These are phyloP conservation scores for Cotesia typhae DNA, from an alignment of 1,140 invertebrate species.

Conservation along the genomic window DNA sequence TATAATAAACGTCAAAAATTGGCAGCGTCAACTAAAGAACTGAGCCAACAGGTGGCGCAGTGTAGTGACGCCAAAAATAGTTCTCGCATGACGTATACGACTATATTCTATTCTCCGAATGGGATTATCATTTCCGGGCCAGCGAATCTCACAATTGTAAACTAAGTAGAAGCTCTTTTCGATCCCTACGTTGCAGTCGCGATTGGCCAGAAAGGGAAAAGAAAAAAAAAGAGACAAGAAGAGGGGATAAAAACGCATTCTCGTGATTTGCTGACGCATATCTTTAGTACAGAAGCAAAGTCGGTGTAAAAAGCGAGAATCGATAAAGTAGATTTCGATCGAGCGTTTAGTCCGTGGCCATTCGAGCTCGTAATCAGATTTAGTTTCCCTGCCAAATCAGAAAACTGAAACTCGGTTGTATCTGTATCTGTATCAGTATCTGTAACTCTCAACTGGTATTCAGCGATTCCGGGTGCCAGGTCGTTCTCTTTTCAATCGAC, in stretches of 20 bases:
- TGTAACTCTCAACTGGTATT: neutral
- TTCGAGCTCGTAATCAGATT: slow-evolving; percentile 31
- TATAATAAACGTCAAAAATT: slow-evolving; percentile 14
- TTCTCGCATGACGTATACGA: slow-evolving; percentile 1
- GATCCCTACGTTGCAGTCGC: too few species aligned
- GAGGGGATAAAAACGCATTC: too few species aligned
- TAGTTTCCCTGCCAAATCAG: slow-evolving; percentile 29
- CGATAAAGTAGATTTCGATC: slow-evolving; percentile 4
- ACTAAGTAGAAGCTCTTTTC: too few species aligned
- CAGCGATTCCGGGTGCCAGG: too few species aligned
- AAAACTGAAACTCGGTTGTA: neutral
- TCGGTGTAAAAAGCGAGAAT: slow-evolving; percentile 1
- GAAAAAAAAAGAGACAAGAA: too few species aligned
- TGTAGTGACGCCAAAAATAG: slow-evolving; percentile 1
- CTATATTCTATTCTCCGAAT: neutral
- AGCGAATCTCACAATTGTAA: too few species aligned
- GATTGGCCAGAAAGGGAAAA: too few species aligned
- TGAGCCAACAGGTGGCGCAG: slow-evolving; percentile 42
- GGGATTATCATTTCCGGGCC: neutral
- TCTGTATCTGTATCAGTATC: too few species aligned
- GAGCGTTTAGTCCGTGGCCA: slow-evolving; percentile 8
- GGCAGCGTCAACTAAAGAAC: slow-evolving; percentile 32
- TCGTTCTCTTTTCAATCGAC: neutral
- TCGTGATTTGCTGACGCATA: too few species aligned
- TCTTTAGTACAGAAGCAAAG: too few species aligned